Base-by-base conservation (phyloP, 2,113 vertebrate genomes). In the Panthera leo region DNA sequence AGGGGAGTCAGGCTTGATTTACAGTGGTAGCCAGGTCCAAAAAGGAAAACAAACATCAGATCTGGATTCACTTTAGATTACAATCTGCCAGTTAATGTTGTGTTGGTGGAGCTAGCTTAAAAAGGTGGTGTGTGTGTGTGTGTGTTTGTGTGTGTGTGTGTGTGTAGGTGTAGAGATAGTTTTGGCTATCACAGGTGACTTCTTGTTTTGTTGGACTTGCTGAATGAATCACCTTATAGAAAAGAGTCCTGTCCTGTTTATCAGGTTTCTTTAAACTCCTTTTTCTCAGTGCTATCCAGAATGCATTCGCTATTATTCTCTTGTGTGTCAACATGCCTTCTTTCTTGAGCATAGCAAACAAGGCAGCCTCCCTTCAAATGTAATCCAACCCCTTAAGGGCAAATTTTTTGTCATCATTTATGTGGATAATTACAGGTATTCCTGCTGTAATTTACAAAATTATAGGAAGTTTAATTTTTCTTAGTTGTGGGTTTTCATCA, bases 361-460 rank as follows among this genome's bases (percentile, higher is more conserved):
- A 36, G 31, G 82, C 55, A 84, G 58, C 65, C 78, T 96, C 61
- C 58, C 89, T 97, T 97, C 67, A 36, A 88, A 84, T 82, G 67
- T 63, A 90, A 80, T 86, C 58, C 86, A 97, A 55, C 53, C 27
- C 86, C 96, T 83, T 39, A 39, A 61, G 61, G 97, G 96, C 84
- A 95, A 65, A 68, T 89, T 76, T 93, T 95, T 97, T 89, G n/a
- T 89, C 79, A 94, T 93, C 61, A 55, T 94, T 96, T 96, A 93
- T 93, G 51, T 96, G 93, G 71, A 63, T 96, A 97, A 97, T 97
- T 95, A 95, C n/a, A 98, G 85, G 36, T 82, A 95, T 90, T 97
- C 39, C 39, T 96, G 34, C 21, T 96, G 19, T 96, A 96, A 95
- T 97, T 98, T 98, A 94, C 91, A 85, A 97, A 98, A 97, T 95